Evolutionary conservation across 2,113 vertebrate genomes (phyloP).

Genomic region (Elephas maximus): DNA sequence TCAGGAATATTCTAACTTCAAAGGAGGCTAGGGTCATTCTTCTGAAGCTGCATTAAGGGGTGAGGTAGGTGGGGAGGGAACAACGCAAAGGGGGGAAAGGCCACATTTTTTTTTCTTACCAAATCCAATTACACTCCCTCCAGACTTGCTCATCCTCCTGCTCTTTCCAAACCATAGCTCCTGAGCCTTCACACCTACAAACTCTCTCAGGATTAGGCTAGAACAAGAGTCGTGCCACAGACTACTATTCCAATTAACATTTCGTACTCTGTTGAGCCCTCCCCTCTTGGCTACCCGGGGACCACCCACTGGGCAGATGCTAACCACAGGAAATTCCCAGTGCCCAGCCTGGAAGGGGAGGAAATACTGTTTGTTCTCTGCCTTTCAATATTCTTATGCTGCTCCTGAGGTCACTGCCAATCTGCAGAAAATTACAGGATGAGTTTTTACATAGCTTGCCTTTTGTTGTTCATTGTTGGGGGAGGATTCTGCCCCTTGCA

Average conservation of each 20-base stretch:
- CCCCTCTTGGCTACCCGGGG: not conserved
- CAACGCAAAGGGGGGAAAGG: not conserved
- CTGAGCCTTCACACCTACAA: not conserved
- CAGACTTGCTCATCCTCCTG: not conserved
- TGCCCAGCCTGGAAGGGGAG: not conserved
- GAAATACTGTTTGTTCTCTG: not conserved
- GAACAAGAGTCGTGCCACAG: not conserved
- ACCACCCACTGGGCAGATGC: constrained; percentile 3
- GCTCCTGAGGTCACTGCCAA: constrained; percentile 40
- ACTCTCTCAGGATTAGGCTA: not conserved
- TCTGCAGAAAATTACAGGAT: constrained; percentile 62
- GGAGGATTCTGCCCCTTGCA: constrained; percentile 31
- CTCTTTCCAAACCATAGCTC: not conserved
- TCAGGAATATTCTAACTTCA: not conserved
- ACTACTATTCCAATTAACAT: not conserved
- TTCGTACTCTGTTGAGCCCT: not conserved
- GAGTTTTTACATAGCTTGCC: constrained; percentile 60
- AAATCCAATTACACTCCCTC: not conserved
- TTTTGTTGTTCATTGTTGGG: constrained; percentile 45
- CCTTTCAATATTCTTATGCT: constrained; percentile 33
- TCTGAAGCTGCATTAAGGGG: not conserved
- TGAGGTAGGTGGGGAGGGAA: not conserved
- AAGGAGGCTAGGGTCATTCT: not conserved
- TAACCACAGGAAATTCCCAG: not conserved
- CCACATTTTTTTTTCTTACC: not conserved